Conservation (phyloP, 2,888 invertebrate genomes). For the Neoascia interrupta region DNA sequence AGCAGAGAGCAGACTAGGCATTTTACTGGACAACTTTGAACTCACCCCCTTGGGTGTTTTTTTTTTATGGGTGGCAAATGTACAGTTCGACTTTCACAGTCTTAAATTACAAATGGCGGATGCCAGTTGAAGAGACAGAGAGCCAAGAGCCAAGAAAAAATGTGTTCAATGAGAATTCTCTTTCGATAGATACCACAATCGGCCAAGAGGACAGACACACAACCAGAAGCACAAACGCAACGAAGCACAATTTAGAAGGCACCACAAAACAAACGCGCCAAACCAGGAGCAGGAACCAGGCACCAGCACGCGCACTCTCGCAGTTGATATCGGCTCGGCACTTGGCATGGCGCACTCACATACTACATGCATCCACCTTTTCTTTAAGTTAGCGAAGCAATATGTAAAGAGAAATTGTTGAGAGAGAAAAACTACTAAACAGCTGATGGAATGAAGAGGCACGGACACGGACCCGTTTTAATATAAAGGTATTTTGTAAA, state of each 20-base stretch:
- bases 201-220: no score
- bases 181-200: no score
- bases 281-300: no score
- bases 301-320: no score
- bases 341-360: no score
- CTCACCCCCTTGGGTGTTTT: slow-evolving; percentile 39
- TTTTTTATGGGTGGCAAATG: slow-evolving; percentile 17
- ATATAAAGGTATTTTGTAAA: slow-evolving; percentile 36
- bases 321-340: no score
- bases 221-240: no score
- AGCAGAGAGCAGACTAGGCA: slow-evolving; percentile 31
- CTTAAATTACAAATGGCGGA: slow-evolving; percentile 67
- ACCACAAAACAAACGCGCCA: no score
- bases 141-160: neutral
- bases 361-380: no score
- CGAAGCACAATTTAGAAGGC: no score
- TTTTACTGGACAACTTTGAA: slow-evolving; percentile 52
- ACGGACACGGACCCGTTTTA: slow-evolving; percentile 40
- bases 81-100: slow-evolving; percentile 60
- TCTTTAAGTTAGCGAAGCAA: slow-evolving; percentile 1
- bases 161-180: no score
- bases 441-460: slow-evolving; percentile 18
- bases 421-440: slow-evolving; percentile 11
- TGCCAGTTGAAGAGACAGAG: slow-evolving; percentile 14
- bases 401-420: slow-evolving; percentile 27